Base-by-base conservation (phyloP, 2,797 vertebrate species). In the Hippocampus kuda region DNA sequence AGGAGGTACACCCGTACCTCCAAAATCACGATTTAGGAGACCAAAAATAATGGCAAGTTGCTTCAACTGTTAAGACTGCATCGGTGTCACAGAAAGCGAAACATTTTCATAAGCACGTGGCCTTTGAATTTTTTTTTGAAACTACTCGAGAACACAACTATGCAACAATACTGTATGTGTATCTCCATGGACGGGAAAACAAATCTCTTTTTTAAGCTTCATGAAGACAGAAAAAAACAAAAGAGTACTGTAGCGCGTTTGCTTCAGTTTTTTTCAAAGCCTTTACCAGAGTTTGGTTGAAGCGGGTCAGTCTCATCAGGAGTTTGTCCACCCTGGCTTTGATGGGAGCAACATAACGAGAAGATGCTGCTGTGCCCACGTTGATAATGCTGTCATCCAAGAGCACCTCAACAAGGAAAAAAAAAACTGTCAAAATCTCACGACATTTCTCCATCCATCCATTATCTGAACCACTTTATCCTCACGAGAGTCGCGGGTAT, bases 301-400 rank as follows among this genome's bases (percentile, higher is more conserved):
- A 95, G 64, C 93, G 86, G 22, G 73, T 75, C 48, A 94, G 88
- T 57, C 92, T 89, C 49, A 69, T 89, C 75, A 93, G 90, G 89
- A 91, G 88, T 12, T 91, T 91, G 8, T 93, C 92, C 68, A 94
- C 92, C 70, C 82, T 88, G 46, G 62, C 0, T 77, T 93, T 93
- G 69, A 94, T 90, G 44, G 91, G 91, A 10, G 86, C 88, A 20
- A 91, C 85, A 0, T 94, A 93, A 57, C 91, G 90, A 46, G 94
- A 95, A 7, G 94, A 93, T 11, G 92, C 91, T 67, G 92, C 90
- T 3, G 92, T 93, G 22, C 88, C 82, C 27, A 93, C 79, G 64
- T 90, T 94, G 78, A 95, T 92, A 61, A 88, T 90, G 69, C 92
- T 93, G 83, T 95, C 93, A 75, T 95, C 92, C 65, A 95, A 87